Evolutionary conservation across 1,140 invertebrate species (phyloP).

Genomic region (Mizuhopecten yessoensis): DNA sequence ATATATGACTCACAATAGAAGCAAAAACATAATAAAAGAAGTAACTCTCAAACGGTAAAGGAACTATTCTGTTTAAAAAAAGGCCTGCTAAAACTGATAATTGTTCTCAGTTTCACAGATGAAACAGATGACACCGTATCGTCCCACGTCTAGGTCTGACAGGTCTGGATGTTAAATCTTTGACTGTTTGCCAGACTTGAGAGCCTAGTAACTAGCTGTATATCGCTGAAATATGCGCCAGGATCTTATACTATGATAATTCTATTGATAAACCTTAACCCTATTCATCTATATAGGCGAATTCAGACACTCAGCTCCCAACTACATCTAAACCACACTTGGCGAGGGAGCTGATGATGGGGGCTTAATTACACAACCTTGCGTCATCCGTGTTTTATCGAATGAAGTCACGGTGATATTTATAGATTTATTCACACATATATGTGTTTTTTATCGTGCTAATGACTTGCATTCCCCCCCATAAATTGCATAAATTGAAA

Average conservation of each 20-base stretch:
- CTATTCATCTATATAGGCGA: neutral
- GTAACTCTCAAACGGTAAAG: too few species aligned
- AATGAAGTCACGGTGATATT: neutral
- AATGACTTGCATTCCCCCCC: neutral
- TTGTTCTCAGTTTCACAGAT: conserved; percentile 16
- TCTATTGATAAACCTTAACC: conserved; percentile 22
- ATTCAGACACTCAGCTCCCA: neutral
- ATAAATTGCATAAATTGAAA: neutral
- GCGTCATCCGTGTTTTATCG: neutral
- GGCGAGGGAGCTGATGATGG: conserved; percentile 1
- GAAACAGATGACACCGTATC: neutral
- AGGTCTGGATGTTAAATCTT: neutral
- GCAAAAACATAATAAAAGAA: too few species aligned
- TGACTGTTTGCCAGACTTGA: neutral
- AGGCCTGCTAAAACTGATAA: neutral
- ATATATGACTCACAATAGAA: neutral
- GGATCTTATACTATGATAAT: conserved; percentile 5
- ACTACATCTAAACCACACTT: neutral
- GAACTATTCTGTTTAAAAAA: neutral
- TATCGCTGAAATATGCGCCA: neutral
- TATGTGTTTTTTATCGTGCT: neutral
- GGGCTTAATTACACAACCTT: neutral
- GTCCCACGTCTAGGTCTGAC: neutral
- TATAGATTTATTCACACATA: neutral
- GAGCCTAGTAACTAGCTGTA: neutral